phyloP scores from a whole-genome alignment of 1,140 invertebrate genomes.

The Papilio xuthus region DNA sequence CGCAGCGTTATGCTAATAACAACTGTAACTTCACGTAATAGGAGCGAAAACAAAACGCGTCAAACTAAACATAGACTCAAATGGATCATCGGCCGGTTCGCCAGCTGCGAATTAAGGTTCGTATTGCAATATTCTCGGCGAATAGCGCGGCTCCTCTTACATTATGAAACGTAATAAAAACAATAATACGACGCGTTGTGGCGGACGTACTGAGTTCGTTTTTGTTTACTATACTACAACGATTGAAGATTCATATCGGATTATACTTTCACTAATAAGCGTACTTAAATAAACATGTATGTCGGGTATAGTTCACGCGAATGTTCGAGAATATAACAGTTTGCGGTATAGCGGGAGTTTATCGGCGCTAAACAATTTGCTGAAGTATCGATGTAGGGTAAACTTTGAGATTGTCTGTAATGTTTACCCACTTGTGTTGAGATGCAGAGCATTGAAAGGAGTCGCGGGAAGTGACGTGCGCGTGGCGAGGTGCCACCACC shows the following conservation, averaged over 20 bases:
- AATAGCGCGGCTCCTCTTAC: conserved; percentile 65
- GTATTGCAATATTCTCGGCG: conserved; percentile 65
- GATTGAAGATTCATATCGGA: conserved; percentile 13
- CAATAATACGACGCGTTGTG: conserved; percentile 41
- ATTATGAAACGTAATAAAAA: conserved; percentile 63
- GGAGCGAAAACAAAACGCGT: conserved; percentile 41
- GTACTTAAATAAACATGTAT: not conserved
- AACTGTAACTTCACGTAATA: conserved; percentile 48
- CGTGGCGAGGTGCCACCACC: conserved; percentile 13
- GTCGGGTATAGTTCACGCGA: not conserved
- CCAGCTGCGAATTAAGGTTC: conserved; percentile 73
- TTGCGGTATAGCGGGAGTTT: conserved; percentile 12
- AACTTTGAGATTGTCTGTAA: conserved; percentile 30
- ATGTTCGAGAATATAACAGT: conserved; percentile 19
- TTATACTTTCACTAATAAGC: conserved; percentile 23
- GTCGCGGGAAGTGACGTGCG: conserved; percentile 34
- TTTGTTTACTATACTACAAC: conserved; percentile 29
- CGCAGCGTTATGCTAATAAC: conserved; percentile 46
- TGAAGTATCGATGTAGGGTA: conserved; percentile 30
- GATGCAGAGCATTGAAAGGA: conserved; percentile 31
- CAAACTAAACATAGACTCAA: conserved; percentile 51
- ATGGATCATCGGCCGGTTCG: conserved; percentile 69
- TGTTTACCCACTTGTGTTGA: conserved; percentile 30
- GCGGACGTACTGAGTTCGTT: conserved; percentile 33
- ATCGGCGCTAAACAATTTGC: conserved; percentile 31